Evolutionary conservation across 2,888 invertebrate species (phyloP).

Genomic region (Helobdella robusta): DNA sequence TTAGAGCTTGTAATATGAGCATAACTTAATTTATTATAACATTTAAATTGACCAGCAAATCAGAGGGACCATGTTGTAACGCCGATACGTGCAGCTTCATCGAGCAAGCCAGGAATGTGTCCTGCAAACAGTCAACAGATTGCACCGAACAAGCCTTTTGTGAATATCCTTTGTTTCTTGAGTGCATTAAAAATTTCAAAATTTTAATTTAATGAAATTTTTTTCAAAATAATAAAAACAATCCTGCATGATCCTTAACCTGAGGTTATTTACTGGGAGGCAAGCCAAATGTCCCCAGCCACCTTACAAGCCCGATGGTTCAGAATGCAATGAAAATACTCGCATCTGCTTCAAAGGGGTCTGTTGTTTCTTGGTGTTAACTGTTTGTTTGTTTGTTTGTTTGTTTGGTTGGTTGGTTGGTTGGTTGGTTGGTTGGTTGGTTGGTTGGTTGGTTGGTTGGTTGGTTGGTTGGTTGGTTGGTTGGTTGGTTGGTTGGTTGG

Average conservation of each 20-base stretch:
- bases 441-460: no score
- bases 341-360: slow-evolving; percentile 87
- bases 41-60: slow-evolving; percentile 79
- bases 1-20: no score
- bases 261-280: slow-evolving; percentile 37
- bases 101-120: slow-evolving; percentile 53
- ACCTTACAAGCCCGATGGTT: slow-evolving; percentile 71
- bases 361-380: slow-evolving; percentile 1
- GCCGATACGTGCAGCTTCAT: slow-evolving; percentile 49
- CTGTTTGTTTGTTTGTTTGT: no score
- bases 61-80: slow-evolving; percentile 92
- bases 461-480: no score
- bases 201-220: neutral
- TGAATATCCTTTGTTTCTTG: slow-evolving; percentile 55
- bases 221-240: neutral
- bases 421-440: no score
- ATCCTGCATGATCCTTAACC: slow-evolving; percentile 24
- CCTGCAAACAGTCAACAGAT: slow-evolving; percentile 84
- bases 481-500: no score
- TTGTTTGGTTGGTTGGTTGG: no score
- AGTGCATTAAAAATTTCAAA: neutral
- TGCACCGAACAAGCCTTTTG: slow-evolving; percentile 59
- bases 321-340: slow-evolving; percentile 88
- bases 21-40: no score
- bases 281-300: slow-evolving; percentile 80